phyloP scores from a whole-genome alignment of 1,140 invertebrate genomes.

The Nasonia giraulti region DNA sequence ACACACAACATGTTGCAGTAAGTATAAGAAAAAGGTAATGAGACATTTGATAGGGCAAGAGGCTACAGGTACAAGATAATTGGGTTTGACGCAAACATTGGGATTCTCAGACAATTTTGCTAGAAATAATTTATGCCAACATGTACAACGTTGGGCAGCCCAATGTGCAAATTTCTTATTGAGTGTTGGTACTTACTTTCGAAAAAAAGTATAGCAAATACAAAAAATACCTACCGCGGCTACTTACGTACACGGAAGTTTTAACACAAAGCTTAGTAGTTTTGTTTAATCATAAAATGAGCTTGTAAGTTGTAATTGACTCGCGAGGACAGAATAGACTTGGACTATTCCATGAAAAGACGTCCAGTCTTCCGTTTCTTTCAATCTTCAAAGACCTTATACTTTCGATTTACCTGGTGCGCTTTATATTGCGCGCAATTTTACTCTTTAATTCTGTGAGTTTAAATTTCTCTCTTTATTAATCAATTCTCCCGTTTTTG shows the following conservation, averaged over 20 bases:
- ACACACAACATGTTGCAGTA: too few species aligned
- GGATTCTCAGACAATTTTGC: not conserved
- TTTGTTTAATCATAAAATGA: constrained; percentile 72
- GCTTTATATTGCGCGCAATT: constrained; percentile 75
- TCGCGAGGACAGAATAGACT: constrained; percentile 71
- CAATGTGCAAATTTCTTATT: constrained; percentile 50
- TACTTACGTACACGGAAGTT: constrained; percentile 78
- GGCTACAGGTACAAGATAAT: too few species aligned
- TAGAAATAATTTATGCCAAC: constrained; percentile 8
- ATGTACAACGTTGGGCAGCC: not conserved
- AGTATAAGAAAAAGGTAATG: too few species aligned
- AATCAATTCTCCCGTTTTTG: not conserved
- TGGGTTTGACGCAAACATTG: too few species aligned
- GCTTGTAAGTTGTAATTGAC: constrained; percentile 66
- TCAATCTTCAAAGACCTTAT: constrained; percentile 73
- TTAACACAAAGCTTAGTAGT: constrained; percentile 74
- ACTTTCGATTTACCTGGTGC: constrained; percentile 80
- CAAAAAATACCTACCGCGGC: constrained; percentile 80
- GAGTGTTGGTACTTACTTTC: constrained; percentile 58
- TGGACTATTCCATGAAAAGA: constrained; percentile 70
- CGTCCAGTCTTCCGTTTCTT: constrained; percentile 72
- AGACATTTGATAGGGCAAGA: too few species aligned
- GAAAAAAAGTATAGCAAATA: constrained; percentile 73
- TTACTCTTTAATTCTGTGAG: constrained; percentile 32
- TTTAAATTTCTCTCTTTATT: constrained; percentile 15